Base-by-base conservation (phyloP, 2,888 invertebrate species). In the Horisme vitalbata region DNA sequence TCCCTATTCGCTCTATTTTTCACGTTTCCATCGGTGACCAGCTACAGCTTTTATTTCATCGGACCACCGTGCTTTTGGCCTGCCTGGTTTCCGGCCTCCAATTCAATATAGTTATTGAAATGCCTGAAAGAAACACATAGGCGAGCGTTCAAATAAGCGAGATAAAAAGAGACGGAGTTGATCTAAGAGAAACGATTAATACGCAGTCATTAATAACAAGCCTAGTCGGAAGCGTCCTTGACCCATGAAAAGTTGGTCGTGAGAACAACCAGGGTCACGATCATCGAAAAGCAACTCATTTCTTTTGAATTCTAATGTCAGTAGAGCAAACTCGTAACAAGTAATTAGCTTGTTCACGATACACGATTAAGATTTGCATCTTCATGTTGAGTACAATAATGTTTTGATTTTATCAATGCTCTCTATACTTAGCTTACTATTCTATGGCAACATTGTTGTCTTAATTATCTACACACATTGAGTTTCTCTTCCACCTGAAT, bases 211-310 rank as follows among this genome's bases (percentile, higher is more conserved):
- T 41, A 14, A 39, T 43, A 32, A 24, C 18, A 0, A 36, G 10
- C 39, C n/a, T n/a, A 38, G 35, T 35, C 60, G 60, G 67, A 69
- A 65, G 50, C 51, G 67, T 43, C 75, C 78, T 74, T 79, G 76
- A 57, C 52, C 50, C 52, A 45, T 63, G 67, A 71, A 66, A 76
- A 73, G 74, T 71, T 45, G 65, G 63, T 63, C 63, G 60, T 59
- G 61, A 63, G 57, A 58, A 38, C 47, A 51, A 54, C n/a, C 45
- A 43, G 41, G 72, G 71, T 74, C 71, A 77, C 61, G 71, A 65
- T 52, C 71, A 51, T 64, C 55, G 11, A 1, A 10, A 26, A 18
- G 6, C n/a, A n/a, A n/a, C n/a, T n/a, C n/a, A n/a, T n/a, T n/a
- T n/a, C n/a, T n/a, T n/a, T n/a, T n/a, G n/a, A n/a, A n/a, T n/a